Base-by-base conservation (phyloP, 1,140 invertebrate species). In the Neodiprion virginianus region DNA sequence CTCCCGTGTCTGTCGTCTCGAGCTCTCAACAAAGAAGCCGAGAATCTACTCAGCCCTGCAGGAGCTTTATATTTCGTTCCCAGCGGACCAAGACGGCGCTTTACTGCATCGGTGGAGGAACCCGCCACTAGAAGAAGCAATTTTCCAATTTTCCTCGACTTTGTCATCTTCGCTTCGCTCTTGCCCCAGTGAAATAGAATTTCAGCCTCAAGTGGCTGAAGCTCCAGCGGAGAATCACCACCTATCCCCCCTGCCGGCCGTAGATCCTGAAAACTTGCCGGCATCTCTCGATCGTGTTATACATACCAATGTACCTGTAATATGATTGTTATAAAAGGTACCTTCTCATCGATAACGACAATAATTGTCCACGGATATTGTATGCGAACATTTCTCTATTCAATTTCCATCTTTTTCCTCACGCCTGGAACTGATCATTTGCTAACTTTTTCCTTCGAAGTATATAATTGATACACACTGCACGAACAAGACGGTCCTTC, bases 61-160 rank as follows among this genome's bases (percentile, higher is more conserved):
- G 78, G 74, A 69, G 74, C 74, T 75, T 80, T 61, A 74, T 72
- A 49, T 76, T 74, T 61, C 53, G 53, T 8, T 61, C 53, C 53
- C 53, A 61, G 53, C 53, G 53, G 53, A 61, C 53, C 8, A 61
- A 8, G n/a, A 40, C 69, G 49, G 67, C 75, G 74, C 76, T 80
- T 76, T 67, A 74, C 73, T 82, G 76, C 82, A 74, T 72, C 73
- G 75, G 76, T 77, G 79, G 67, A 14, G 53, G 67, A 47, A 17
- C 72, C 74, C 73, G 75, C 74, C 75, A 75, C 77, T 75, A 75
- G 69, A 76, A 72, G 83, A 83, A 83, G 85, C 86, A 88, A 88
- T 88, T 88, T 88, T 84, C 84, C 87, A 88, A 88, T 88, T 88
- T 88, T 86, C 80, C 78, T 77, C 72, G 85, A 88, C 87, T 88